A percentile compares a stretch with the other conserved stretches of the same genome.
phyloP scores from a whole-genome alignment of 2,113 vertebrate species.

The Hyla sarda region DNA sequence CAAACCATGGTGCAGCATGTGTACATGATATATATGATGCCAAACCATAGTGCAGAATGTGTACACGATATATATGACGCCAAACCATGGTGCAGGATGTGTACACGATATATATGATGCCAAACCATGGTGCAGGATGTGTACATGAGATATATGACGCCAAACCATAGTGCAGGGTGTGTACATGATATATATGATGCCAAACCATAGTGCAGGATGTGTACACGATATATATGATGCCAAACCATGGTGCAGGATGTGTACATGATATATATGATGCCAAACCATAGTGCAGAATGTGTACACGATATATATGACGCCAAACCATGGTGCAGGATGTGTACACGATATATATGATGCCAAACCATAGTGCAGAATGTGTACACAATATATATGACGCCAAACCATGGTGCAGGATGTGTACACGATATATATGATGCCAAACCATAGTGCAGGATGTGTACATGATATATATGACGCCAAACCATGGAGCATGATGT shows the following conservation, averaged over 20 bases:
- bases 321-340: not conserved
- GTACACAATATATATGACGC: not conserved
- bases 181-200: not conserved
- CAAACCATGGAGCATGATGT: not conserved
- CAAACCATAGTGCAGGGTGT: not conserved
- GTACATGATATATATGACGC: not conserved
- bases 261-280: not conserved
- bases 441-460: not conserved
- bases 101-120: not conserved
- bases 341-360: not conserved
- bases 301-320: not conserved
- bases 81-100: not conserved
- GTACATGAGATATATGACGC: not conserved
- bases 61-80: not conserved
- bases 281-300: not conserved
- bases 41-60: not conserved
- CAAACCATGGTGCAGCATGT: too few species aligned
- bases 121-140: not conserved
- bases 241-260: not conserved
- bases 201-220: not conserved
- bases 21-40: too few species aligned
- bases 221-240: not conserved
- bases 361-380: not conserved
- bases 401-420: not conserved
- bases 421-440: not conserved